Evolutionary conservation across 2,888 invertebrate species (phyloP).

Genomic region (Tenthredo distinguenda): DNA sequence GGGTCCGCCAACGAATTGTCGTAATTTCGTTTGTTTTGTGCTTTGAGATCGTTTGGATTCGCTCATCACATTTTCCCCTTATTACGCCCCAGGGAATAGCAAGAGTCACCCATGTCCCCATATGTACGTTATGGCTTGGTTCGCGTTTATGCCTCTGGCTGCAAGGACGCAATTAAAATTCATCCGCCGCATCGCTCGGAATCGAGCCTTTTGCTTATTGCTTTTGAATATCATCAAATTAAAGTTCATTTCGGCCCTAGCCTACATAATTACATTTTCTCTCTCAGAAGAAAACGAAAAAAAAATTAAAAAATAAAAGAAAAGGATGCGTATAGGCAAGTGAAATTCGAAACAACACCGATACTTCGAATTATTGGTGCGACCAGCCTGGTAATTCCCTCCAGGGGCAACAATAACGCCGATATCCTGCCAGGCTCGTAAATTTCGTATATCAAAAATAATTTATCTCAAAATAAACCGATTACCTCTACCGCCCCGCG

Average conservation of each 20-base stretch:
- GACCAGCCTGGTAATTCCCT: not conserved
- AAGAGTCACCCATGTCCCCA: not conserved
- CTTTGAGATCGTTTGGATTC: conserved; percentile 37
- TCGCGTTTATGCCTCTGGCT: not conserved
- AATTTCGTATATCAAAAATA: conserved; percentile 2
- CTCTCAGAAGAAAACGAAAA: too few species aligned
- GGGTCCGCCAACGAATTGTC: conserved; percentile 11
- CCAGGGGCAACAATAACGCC: not conserved
- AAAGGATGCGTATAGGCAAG: not conserved
- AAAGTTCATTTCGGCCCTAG: not conserved
- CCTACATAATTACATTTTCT: too few species aligned
- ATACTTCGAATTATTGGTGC: not conserved
- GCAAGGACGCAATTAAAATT: conserved; percentile 28
- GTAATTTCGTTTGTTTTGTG: conserved; percentile 45
- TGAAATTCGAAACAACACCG: not conserved
- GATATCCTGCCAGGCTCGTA: conserved; percentile 1
- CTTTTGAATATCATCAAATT: conserved; percentile 6
- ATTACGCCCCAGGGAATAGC: conserved; percentile 35
- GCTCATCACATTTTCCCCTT: conserved; percentile 27
- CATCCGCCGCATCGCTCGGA: not conserved
- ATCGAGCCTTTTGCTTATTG: not conserved
- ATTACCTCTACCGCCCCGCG: not conserved
- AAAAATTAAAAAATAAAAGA: not conserved
- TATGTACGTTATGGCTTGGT: not conserved
- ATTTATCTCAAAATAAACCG: conserved; percentile 32